These are phyloP conservation scores for Rhodinocichla rosea DNA, from an alignment of 2,113 vertebrate species.

Conservation along the genomic window DNA sequence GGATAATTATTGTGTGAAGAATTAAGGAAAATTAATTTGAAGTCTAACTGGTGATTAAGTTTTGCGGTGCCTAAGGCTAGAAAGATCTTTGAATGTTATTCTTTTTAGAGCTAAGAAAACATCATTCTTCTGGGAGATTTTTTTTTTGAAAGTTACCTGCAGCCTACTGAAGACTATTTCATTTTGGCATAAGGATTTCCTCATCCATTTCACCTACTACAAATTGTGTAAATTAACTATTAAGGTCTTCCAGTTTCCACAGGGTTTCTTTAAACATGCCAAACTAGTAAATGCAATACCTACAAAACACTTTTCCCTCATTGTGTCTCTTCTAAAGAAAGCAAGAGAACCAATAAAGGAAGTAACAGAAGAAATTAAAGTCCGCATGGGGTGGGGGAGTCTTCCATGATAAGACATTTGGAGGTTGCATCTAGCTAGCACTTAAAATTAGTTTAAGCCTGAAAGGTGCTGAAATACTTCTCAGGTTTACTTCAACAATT, in stretches of 20 bases:
- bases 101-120: neutral
- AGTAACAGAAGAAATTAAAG: neutral
- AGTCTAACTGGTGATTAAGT: neutral
- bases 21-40: neutral
- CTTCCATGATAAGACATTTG: neutral
- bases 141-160: neutral
- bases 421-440: neutral
- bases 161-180: neutral
- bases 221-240: neutral
- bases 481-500: neutral
- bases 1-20: neutral
- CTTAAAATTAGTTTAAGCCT: neutral
- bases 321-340: neutral
- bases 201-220: neutral
- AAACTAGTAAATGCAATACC: neutral
- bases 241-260: neutral
- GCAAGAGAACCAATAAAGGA: neutral
- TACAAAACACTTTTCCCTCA: neutral
- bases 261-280: neutral
- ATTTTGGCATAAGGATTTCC: neutral
- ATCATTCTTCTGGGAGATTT: neutral
- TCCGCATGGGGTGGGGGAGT: rapidly evolving
- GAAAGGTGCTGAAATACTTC: neutral
- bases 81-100: neutral
- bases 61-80: neutral